Evolutionary conservation across 2,888 invertebrate genomes (phyloP).

Genomic region (Cryptocephalus moraei): DNA sequence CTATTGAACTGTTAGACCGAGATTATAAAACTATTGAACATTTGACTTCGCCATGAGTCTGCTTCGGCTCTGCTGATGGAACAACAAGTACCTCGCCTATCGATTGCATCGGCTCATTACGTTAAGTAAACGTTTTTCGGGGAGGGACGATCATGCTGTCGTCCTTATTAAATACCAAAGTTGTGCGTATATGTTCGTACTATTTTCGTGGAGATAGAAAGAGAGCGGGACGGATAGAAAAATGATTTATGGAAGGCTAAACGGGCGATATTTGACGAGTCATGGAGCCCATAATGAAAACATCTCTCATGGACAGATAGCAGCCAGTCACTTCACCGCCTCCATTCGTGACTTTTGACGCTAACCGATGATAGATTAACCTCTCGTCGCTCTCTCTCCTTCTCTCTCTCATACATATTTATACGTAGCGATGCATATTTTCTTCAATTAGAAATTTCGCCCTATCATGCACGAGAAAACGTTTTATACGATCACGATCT

Average conservation of each 20-base stretch:
- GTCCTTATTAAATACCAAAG: too few species aligned
- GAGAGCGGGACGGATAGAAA: conserved; percentile 5
- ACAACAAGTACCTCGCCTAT: too few species aligned
- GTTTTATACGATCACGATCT: too few species aligned
- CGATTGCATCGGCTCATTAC: too few species aligned
- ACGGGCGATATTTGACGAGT: conserved; percentile 33
- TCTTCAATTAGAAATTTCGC: conserved; percentile 37
- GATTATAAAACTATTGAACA: too few species aligned
- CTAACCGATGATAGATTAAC: conserved; percentile 38
- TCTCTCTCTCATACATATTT: conserved; percentile 28
- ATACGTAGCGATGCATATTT: conserved; percentile 27
- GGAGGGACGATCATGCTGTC: too few species aligned
- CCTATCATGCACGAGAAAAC: conserved; percentile 27
- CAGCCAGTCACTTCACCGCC: conserved; percentile 39
- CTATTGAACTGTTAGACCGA: too few species aligned
- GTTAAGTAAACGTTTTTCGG: too few species aligned
- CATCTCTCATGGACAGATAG: conserved; percentile 39
- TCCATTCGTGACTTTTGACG: conserved; percentile 40
- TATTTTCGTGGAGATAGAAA: too few species aligned
- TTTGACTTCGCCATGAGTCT: too few species aligned
- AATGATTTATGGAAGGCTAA: conserved; percentile 33
- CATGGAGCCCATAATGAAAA: conserved; percentile 41
- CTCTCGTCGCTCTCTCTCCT: conserved; percentile 9
- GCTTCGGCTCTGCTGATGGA: too few species aligned
- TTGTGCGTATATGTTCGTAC: too few species aligned